A percentile compares a stretch with the other conserved stretches of the same genome.
phyloP scores from a whole-genome alignment of 2,888 invertebrate genomes.

The Danaus chrysippus region DNA sequence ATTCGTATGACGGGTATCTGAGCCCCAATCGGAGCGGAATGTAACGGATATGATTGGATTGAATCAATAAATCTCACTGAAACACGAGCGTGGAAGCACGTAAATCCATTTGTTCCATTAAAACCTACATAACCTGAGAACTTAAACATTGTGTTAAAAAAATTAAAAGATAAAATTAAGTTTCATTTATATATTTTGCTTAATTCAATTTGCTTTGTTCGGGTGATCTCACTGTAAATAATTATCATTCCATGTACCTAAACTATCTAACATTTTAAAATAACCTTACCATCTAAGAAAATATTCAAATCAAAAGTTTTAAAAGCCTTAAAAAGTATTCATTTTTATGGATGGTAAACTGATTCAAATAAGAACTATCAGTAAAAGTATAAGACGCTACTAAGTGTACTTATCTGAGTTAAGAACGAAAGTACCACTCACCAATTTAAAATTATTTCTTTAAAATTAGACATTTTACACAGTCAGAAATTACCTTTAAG shows the following conservation, averaged over 20 bases:
- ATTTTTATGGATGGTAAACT: not conserved
- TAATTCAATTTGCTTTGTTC: too few species aligned
- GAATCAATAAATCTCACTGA: slow-evolving; percentile 34
- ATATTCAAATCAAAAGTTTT: not conserved
- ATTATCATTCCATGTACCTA: not conserved
- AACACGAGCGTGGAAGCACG: slow-evolving; percentile 26
- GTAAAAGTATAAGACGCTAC: not conserved
- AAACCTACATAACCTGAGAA: slow-evolving; percentile 24
- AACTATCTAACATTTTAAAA: not conserved
- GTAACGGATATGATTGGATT: slow-evolving; percentile 34
- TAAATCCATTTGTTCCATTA: slow-evolving; percentile 32
- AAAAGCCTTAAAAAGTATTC: not conserved
- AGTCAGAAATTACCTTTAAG: too few species aligned
- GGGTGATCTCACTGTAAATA: too few species aligned
- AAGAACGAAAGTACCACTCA: too few species aligned
- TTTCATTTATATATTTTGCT: too few species aligned
- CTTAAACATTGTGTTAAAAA: slow-evolving; percentile 10
- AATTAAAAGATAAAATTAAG: too few species aligned
- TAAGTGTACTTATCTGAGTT: too few species aligned
- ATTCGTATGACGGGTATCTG: slow-evolving; percentile 7
- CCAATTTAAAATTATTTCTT: too few species aligned
- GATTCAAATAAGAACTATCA: not conserved
- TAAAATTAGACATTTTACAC: too few species aligned
- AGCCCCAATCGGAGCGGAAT: slow-evolving; percentile 26
- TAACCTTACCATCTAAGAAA: not conserved